Evolutionary conservation across 1,140 invertebrate genomes (phyloP).

Genomic region (Carcinoscorpius rotundicauda): DNA sequence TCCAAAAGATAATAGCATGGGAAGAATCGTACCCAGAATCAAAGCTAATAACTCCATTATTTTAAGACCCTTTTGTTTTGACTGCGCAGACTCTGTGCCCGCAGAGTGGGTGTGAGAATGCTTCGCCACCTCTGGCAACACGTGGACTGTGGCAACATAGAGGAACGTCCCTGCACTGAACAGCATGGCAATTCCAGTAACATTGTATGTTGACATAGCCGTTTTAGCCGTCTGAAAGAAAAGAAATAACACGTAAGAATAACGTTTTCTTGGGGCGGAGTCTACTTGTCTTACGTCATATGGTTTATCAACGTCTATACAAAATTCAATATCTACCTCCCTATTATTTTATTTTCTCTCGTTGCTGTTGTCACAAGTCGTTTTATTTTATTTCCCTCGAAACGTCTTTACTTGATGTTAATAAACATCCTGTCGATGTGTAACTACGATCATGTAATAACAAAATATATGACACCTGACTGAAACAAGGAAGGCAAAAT

Average conservation of each 20-base stretch:
- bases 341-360: too few relatives aligned
- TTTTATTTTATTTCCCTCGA: neutral
- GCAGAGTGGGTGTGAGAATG: constrained; percentile 36
- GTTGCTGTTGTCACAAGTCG: too few relatives aligned
- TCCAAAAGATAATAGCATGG: constrained; percentile 72
- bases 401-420: too few relatives aligned
- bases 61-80: constrained; percentile 43
- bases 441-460: too few relatives aligned
- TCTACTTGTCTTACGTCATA: too few relatives aligned
- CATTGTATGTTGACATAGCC: constrained; percentile 67
- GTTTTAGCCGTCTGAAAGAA: constrained; percentile 37
- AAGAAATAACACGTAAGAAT: constrained; percentile 3
- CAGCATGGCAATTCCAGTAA: constrained; percentile 91
- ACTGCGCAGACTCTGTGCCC: constrained; percentile 27
- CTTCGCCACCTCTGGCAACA: constrained; percentile 77
- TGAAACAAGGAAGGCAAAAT: too few relatives aligned
- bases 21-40: constrained; percentile 69
- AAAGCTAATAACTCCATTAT: constrained; percentile 67
- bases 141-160: constrained; percentile 97
- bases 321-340: too few relatives aligned
- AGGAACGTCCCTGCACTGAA: constrained; percentile 98
- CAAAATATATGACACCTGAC: too few relatives aligned
- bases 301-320: too few relatives aligned
- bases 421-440: too few relatives aligned
- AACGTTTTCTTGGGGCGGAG: neutral